phyloP scores from a whole-genome alignment of 2,888 invertebrate genomes.

The Lasioglossum morio region DNA sequence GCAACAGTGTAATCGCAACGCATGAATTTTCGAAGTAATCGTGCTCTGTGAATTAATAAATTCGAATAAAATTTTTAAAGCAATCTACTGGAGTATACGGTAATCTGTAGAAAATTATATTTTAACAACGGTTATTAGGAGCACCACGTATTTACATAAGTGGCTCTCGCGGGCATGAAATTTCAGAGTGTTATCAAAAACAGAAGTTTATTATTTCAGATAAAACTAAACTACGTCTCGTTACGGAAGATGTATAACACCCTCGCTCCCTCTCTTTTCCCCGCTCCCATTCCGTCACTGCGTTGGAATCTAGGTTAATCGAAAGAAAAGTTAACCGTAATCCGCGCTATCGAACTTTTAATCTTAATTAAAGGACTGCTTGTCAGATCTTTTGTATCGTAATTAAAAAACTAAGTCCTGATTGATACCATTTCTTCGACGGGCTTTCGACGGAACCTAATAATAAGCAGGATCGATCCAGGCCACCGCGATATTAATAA shows the following conservation, averaged over 20 bases:
- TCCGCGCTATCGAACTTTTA: conserved; percentile 51
- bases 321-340: conserved; percentile 63
- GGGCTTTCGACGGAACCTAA: not conserved
- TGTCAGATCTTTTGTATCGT: conserved; percentile 55
- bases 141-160: conserved; percentile 35
- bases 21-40: not conserved
- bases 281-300: not conserved
- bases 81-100: not conserved
- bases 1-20: not conserved
- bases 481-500: not conserved
- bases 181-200: conserved; percentile 37
- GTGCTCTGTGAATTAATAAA: not conserved
- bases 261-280: not conserved
- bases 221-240: conserved; percentile 51
- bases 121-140: conserved; percentile 30
- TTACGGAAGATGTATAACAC: conserved; percentile 32
- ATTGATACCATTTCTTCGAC: not conserved
- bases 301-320: conserved; percentile 68
- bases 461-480: not conserved
- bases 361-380: conserved; percentile 60
- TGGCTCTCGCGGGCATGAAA: conserved; percentile 10
- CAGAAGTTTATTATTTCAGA: conserved; percentile 44
- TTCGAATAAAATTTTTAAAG: not conserved
- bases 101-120: conserved; percentile 11
- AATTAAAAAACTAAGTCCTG: conserved; percentile 48